Percentiles rank a stretch among this genome's conserved stretches.
Evolutionary conservation across 2,113 vertebrate genomes (phyloP).

Genomic region (Psilopsiagon aurifrons): DNA sequence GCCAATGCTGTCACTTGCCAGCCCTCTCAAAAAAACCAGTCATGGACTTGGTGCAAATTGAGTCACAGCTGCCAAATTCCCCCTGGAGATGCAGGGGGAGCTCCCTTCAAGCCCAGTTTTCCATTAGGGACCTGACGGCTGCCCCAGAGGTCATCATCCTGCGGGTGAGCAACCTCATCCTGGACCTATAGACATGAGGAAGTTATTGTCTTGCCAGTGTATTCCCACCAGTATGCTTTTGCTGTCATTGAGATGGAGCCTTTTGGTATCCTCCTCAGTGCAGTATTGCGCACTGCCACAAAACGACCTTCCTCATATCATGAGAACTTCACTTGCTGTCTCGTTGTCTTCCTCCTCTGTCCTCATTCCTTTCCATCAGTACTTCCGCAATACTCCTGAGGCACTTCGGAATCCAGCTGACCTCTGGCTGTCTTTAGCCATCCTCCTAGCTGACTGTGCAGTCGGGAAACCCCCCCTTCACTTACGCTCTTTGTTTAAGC

Average conservation of each 20-base stretch:
- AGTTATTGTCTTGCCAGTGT: neutral
- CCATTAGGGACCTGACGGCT: neutral
- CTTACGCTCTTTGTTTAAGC: neutral
- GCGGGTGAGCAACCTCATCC: neutral
- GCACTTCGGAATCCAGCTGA: neutral
- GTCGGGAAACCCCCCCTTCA: neutral
- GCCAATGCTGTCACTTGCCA: neutral
- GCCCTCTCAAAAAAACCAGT: neutral
- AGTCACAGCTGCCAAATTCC: neutral
- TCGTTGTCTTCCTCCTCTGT: neutral
- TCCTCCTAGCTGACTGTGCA: neutral
- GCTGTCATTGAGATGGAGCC: neutral
- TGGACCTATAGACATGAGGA: neutral
- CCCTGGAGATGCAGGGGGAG: neutral
- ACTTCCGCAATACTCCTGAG: neutral
- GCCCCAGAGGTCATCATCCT: neutral
- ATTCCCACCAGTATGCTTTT: neutral
- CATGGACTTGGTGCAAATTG: neutral
- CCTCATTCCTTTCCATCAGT: neutral
- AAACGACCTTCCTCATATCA: neutral
- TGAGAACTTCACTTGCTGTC: neutral
- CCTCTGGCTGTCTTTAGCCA: neutral
- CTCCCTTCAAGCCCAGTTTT: neutral
- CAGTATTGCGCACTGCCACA: neutral
- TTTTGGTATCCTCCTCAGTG: neutral